Percentiles rank a stretch among this genome's conserved stretches.
Evolutionary conservation across 2,797 vertebrate species (phyloP).

Genomic region (Pantherophis alleghaniensis): DNA sequence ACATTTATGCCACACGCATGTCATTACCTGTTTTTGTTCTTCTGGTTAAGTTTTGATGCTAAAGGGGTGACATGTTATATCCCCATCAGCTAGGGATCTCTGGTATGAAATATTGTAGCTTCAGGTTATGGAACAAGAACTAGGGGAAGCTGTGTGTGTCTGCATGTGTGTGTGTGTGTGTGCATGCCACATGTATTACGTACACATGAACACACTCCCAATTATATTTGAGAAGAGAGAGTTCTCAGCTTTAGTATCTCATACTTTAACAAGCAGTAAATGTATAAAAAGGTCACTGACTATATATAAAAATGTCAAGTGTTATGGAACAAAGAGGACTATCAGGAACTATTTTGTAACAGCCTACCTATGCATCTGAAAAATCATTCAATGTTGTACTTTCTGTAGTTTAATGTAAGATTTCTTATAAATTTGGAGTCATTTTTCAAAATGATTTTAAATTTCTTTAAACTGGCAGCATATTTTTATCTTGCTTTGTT

Average conservation of each 20-base stretch:
- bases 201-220: too few species aligned
- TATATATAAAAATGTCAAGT: background rate
- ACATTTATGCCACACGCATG: background rate
- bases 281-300: too few species aligned
- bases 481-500: background rate
- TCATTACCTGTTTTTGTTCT: background rate
- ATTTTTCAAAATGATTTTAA: background rate
- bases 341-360: background rate
- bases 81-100: background rate
- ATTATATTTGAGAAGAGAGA: too few species aligned
- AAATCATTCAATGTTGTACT: background rate
- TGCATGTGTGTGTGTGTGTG: too few species aligned
- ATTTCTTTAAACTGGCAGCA: background rate
- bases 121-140: background rate
- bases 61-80: background rate
- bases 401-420: background rate
- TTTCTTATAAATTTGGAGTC: background rate
- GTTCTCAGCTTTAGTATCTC: too few species aligned
- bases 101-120: background rate
- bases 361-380: background rate
- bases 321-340: background rate
- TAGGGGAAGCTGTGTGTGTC: background rate
- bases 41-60: background rate
- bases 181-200: too few species aligned
- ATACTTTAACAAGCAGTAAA: too few species aligned